phyloP scores from a whole-genome alignment of 2,797 vertebrate species.

The Rhyacichthys aspro region DNA sequence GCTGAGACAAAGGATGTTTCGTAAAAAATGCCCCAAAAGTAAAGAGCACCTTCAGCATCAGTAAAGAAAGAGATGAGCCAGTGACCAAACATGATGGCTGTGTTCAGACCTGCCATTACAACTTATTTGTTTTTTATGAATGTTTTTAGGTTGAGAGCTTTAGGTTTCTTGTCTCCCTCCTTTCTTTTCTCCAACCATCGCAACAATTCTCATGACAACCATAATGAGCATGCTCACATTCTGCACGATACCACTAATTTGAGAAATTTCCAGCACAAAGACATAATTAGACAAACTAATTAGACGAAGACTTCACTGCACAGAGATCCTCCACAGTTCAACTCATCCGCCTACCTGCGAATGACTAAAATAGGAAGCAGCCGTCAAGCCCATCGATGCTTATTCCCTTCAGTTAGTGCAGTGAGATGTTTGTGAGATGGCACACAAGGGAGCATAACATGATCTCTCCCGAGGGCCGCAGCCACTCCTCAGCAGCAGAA shows the following conservation, averaged over 20 bases:
- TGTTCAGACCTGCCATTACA: conserved; percentile 28
- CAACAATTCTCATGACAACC: conserved; percentile 84
- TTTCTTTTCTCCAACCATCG: conserved; percentile 63
- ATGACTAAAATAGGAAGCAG: conserved; percentile 82
- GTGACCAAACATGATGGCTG: background rate
- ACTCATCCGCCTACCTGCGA: conserved; percentile 84
- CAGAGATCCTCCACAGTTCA: conserved; percentile 84
- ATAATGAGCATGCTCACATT: conserved; percentile 85
- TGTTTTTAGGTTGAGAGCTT: conserved; percentile 49
- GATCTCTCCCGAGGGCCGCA: conserved; percentile 61
- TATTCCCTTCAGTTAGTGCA: conserved; percentile 72
- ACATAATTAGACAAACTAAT: conserved; percentile 89
- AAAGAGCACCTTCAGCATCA: no score
- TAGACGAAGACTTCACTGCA: conserved; percentile 82
- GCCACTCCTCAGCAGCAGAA: conserved; percentile 53
- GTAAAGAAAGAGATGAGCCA: background rate
- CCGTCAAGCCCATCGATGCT: conserved; percentile 77
- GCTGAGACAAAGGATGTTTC: conserved; percentile 22
- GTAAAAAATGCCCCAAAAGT: no score
- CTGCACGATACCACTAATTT: conserved; percentile 86
- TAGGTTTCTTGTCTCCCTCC: conserved; percentile 41
- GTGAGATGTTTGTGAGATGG: conserved; percentile 74
- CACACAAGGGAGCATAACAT: conserved; percentile 66
- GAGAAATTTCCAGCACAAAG: conserved; percentile 88
- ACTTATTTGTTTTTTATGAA: conserved; percentile 56